Base-by-base conservation (phyloP, 1,140 invertebrate genomes). In the Bombus polaris region DNA sequence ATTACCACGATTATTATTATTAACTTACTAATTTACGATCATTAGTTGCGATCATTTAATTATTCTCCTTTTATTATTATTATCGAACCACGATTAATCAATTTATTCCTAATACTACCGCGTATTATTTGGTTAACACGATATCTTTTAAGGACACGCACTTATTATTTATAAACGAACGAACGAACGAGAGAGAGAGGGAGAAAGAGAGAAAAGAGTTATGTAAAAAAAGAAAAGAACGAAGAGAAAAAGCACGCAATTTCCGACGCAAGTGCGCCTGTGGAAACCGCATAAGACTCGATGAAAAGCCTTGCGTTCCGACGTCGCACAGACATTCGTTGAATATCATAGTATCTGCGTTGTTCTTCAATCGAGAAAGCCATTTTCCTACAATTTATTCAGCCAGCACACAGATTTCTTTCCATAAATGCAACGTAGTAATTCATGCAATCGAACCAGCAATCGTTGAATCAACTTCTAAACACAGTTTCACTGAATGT, bases 121-220 rank as follows among this genome's bases (percentile, higher is more conserved):
- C 57, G 74, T 68, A 70, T 80, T 72, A 53, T 89, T 86, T 86
- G 77, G 85, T 85, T 83, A 88, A 86, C 37, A 78, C 85, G 77
- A 79, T 89, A 85, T 83, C 81, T 77, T 83, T 91, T 92, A 90
- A 91, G 87, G 74, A 89, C 73, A 82, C 88, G 70, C 85, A 81
- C 72, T 88, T 88, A 92, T 87, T 92, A 91, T 87, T 85, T 85
- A 87, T 85, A 87, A 80, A 77, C 37, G 57, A 65, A 77, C 75
- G 75, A 76, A 76, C 71, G 39, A 73, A 73, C 39, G 72, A 77
- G 37, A 77, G n/a, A 5, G 65, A 66, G 35, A 15, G n/a, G 18
- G 3, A 22, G 32, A 68, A 6, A 35, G 8, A 68, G 32, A 65
- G n/a, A 65, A 32, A 37, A 13, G 3, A 42, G 28, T 15, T 37